Percentiles rank a stretch among this genome's conserved stretches.
Evolutionary conservation across 2,113 vertebrate species (phyloP).

Genomic region (Carassius carassius): DNA sequence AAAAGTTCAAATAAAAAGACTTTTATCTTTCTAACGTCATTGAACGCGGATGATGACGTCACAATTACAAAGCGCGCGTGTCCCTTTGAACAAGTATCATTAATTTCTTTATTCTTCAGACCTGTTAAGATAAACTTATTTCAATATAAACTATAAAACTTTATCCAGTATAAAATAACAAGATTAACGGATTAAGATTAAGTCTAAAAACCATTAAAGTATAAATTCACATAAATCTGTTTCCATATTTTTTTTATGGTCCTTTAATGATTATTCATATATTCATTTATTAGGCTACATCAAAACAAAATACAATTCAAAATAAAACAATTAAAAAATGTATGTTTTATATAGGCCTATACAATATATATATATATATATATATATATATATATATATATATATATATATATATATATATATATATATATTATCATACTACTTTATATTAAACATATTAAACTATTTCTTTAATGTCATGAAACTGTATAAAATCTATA

Average conservation of each 20-base stretch:
- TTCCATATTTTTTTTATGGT: background rate
- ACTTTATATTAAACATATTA: background rate
- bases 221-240: background rate
- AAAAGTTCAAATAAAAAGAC: background rate
- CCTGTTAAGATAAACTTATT: background rate
- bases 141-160: background rate
- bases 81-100: conserved; percentile 20
- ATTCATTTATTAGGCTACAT: background rate
- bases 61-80: background rate
- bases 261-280: background rate
- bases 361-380: background rate
- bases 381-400: background rate
- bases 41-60: conserved; percentile 11
- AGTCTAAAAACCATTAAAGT: background rate
- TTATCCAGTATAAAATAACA: background rate
- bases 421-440: background rate
- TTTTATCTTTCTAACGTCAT: conserved; percentile 42
- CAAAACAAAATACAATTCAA: background rate
- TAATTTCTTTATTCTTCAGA: background rate
- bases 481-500: background rate
- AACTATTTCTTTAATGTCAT: background rate
- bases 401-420: background rate
- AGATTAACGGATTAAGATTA: too few relatives aligned
- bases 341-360: too few relatives aligned
- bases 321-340: background rate